These are phyloP conservation scores for rabbit (Oryctolagus cuniculus) DNA, from an alignment of 2,113 vertebrate species.

Conservation along the genomic window mOryCun1.1 NC_091432.1:103529001-103529500, in stretches of 20 bases:
- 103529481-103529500: not conserved
- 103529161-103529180: not conserved
- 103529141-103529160: slow-evolving; percentile 30
- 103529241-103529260: not conserved
- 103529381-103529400: slow-evolving; percentile 9
- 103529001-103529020: too few species aligned
- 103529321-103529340: not conserved
- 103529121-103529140: slow-evolving; percentile 20
- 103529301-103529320: not conserved
- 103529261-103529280: not conserved
- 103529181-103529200: slow-evolving; percentile 6
- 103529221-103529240: not conserved
- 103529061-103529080: slow-evolving; percentile 60
- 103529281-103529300: slow-evolving; percentile 11
- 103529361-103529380: not conserved
- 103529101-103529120: not conserved
- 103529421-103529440: not conserved
- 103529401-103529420: slow-evolving; percentile 35
- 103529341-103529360: not conserved
- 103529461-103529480: slow-evolving; percentile 28
- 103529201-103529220: not conserved
- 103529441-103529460: slow-evolving; percentile 13
- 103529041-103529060: not conserved
- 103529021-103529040: too few species aligned
- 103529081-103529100: slow-evolving; percentile 37